Conservation (phyloP, 2,797 vertebrate species). For the Clarias fuscus region DNA sequence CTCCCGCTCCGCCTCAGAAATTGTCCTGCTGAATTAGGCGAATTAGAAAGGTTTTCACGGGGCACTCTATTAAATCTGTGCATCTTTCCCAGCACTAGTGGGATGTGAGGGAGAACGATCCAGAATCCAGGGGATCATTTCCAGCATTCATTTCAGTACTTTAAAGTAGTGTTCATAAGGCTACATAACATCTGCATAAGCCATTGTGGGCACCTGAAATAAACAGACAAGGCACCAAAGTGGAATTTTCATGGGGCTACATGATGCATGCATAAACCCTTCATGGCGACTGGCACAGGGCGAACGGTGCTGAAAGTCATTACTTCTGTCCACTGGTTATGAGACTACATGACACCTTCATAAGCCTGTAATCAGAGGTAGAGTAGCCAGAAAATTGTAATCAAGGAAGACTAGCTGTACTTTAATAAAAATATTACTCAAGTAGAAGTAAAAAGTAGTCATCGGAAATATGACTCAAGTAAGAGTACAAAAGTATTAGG, state of each 20-base stretch:
- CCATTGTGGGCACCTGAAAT: neutral
- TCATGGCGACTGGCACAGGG: neutral
- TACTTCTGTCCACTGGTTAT: neutral
- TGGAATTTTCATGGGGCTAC: neutral
- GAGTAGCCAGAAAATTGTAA: too few species aligned
- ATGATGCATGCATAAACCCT: neutral
- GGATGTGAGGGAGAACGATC: neutral
- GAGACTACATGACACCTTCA: neutral
- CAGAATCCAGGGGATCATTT: neutral
- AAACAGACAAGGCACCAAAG: neutral
- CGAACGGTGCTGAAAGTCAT: neutral
- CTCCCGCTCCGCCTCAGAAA: constrained; percentile 10
- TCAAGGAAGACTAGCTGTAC: too few species aligned
- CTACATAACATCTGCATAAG: neutral
- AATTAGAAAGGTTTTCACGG: constrained; percentile 1
- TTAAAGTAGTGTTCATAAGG: neutral
- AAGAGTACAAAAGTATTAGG: too few species aligned
- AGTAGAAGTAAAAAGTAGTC: too few species aligned
- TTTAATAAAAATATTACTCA: too few species aligned
- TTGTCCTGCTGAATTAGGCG: neutral
- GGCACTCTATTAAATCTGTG: neutral
- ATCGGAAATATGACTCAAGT: too few species aligned
- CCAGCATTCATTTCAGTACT: neutral
- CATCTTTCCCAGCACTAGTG: neutral
- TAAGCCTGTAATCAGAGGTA: neutral